Evolutionary conservation across 2,113 vertebrate genomes (phyloP).

Genomic region (Patagioenas fasciata): DNA sequence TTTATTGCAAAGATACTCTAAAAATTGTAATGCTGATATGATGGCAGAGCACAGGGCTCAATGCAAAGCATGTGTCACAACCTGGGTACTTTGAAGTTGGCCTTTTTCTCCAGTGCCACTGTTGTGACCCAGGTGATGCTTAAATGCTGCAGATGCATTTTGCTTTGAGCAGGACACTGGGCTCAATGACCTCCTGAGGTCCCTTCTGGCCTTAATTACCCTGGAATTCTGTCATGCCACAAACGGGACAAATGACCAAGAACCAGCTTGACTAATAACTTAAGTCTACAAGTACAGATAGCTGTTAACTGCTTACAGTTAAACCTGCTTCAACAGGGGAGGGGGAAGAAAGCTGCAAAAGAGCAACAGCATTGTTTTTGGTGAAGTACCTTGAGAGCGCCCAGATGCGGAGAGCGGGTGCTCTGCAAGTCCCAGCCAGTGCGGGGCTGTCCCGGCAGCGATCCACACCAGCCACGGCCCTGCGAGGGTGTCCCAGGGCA

Average conservation of each 20-base stretch:
- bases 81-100: no score
- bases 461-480: rapidly evolving
- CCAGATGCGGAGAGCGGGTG: not conserved
- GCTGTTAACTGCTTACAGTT: not conserved
- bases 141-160: not conserved
- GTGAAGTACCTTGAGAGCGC: not conserved
- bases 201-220: not conserved
- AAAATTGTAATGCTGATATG: not conserved
- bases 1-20: not conserved
- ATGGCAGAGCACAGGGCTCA: not conserved
- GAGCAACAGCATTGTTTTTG: not conserved
- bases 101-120: not conserved
- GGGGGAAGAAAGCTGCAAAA: not conserved
- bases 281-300: not conserved
- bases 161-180: not conserved
- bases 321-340: not conserved
- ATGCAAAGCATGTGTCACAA: rapidly evolving
- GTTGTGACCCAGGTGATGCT: not conserved
- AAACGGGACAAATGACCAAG: not conserved
- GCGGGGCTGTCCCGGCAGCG: not conserved
- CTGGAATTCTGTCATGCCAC: not conserved
- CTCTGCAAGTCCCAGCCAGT: not conserved
- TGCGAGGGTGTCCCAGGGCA: not conserved
- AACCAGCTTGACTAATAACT: not conserved
- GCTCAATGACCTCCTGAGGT: not conserved